These are phyloP conservation scores for Aldabrachelys gigantea DNA, from an alignment of 2,113 vertebrate species.

Conservation along the genomic window DNA sequence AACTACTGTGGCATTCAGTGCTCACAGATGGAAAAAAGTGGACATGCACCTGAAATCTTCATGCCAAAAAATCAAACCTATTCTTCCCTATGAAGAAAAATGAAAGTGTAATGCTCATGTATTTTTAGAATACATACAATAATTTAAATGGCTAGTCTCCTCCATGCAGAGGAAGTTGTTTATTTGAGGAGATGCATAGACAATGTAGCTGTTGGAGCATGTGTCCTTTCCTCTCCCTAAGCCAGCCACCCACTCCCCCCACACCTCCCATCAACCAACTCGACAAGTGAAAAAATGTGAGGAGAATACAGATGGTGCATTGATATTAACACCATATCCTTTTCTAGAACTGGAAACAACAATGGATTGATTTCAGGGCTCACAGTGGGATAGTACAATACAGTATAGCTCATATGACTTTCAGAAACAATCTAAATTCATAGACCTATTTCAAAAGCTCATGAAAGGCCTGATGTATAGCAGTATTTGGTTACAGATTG, in stretches of 20 bases:
- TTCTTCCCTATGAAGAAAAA: constrained; percentile 3
- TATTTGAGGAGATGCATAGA: not conserved
- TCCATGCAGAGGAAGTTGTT: not conserved
- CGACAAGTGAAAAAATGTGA: not conserved
- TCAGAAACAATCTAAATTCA: constrained; percentile 59
- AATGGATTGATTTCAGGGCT: constrained; percentile 53
- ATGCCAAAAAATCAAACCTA: constrained; percentile 4
- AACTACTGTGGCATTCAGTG: not conserved
- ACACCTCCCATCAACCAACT: not conserved
- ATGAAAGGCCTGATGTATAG: constrained; percentile 44
- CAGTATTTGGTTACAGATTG: constrained; percentile 35
- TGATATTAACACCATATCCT: constrained; percentile 6
- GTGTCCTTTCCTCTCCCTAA: not conserved
- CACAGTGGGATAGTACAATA: constrained; percentile 9
- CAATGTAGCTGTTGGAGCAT: not conserved
- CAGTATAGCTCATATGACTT: not conserved
- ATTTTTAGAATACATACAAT: not conserved
- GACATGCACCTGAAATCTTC: constrained; percentile 26
- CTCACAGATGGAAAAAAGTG: not conserved
- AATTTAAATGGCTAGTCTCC: not conserved
- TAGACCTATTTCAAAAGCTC: constrained; percentile 51
- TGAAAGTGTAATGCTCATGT: constrained; percentile 5
- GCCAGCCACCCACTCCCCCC: not conserved
- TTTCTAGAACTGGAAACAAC: constrained; percentile 47
- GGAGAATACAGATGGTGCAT: not conserved